These are phyloP conservation scores for Acipenser transmontanus DNA, from an alignment of 2,797 vertebrate genomes.

Conservation along the genomic window DNA sequence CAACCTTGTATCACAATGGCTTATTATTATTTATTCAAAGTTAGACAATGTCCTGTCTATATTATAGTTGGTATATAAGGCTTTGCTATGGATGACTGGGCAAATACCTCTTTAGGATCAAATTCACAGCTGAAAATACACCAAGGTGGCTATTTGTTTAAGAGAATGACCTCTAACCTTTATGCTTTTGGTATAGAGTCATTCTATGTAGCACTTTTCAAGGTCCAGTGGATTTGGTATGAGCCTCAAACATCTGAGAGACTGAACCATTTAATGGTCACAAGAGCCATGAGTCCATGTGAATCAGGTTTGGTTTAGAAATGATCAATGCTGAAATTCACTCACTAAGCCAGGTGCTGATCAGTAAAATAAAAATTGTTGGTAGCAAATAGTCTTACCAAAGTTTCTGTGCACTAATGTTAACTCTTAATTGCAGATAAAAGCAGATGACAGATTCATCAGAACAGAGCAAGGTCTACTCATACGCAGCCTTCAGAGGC, in stretches of 20 bases:
- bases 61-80: slow-evolving; percentile 1
- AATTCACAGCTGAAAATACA: slow-evolving; percentile 18
- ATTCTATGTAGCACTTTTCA: not conserved
- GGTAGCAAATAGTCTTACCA: no score
- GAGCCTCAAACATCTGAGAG: no score
- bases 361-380: no score
- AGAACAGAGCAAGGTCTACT: slow-evolving; percentile 86
- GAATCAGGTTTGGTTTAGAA: no score
- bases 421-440: slow-evolving; percentile 58
- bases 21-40: not conserved
- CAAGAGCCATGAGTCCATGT: no score
- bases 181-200: not conserved
- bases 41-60: not conserved
- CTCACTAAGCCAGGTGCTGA: no score
- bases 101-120: not conserved
- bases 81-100: not conserved
- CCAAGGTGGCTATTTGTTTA: not conserved
- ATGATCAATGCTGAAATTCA: no score
- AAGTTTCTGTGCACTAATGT: not conserved
- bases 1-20: slow-evolving; percentile 5
- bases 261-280: no score
- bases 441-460: slow-evolving; percentile 75
- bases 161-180: slow-evolving; percentile 4
- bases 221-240: slow-evolving; percentile 1
- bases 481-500: slow-evolving; percentile 75